A percentile compares a stretch with the other conserved stretches of the same genome.
Evolutionary conservation across 2,113 vertebrate species (phyloP).

Genomic region (Rhipidura dahli): DNA sequence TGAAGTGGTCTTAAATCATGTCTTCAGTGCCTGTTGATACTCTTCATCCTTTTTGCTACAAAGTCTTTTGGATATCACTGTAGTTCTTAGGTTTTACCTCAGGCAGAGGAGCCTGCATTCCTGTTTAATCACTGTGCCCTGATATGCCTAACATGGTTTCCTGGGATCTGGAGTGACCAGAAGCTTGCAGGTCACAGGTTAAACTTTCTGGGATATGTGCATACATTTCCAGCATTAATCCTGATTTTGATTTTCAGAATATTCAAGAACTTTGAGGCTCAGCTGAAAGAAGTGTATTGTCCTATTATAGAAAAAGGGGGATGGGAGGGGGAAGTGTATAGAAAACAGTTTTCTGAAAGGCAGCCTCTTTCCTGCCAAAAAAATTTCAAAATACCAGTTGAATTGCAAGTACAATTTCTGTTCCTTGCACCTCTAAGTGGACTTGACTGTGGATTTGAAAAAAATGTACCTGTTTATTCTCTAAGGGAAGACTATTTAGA

Average conservation of each 20-base stretch:
- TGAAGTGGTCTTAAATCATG: background rate
- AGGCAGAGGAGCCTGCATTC: background rate
- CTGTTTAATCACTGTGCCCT: background rate
- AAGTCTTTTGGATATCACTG: background rate
- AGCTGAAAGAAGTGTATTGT: conserved; percentile 24
- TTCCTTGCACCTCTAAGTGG: conserved; percentile 46
- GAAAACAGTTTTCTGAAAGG: conserved; percentile 27
- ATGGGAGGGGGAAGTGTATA: background rate
- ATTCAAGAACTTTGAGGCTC: background rate
- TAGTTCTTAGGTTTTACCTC: background rate
- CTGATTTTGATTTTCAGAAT: conserved; percentile 1
- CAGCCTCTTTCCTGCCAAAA: background rate
- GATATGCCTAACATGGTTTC: background rate
- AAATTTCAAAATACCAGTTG: conserved; percentile 34
- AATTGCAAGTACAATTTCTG: conserved; percentile 45
- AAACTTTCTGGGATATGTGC: background rate
- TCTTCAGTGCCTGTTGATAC: background rate
- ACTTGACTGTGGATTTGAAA: conserved; percentile 11
- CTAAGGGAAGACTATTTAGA: conserved; percentile 24
- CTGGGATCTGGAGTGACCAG: background rate
- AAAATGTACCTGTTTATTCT: conserved; percentile 31
- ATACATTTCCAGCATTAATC: conserved; percentile 8
- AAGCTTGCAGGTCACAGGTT: background rate
- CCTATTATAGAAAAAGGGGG: background rate
- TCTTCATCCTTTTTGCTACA: background rate